These are phyloP conservation scores for Actinostola sp. DNA, from an alignment of 92 coral and sea anemone genomes.

Conservation along the genomic window DNA sequence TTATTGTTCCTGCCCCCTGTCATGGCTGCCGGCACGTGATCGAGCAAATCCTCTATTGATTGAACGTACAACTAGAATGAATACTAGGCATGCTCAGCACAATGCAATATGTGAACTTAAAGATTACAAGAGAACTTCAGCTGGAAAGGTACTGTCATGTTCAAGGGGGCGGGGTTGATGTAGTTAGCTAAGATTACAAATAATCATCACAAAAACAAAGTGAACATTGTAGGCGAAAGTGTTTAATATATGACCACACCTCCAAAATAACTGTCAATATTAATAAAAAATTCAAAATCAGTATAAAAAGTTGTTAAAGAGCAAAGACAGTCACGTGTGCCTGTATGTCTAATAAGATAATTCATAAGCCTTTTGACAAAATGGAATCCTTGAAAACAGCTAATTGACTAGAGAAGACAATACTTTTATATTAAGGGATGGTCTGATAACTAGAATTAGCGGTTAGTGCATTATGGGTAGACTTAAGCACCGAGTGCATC, in stretches of 20 bases:
- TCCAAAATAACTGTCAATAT: slow-evolving; percentile 38
- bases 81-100: not conserved
- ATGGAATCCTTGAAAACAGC: slow-evolving; percentile 6
- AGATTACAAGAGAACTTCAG: too few relatives aligned
- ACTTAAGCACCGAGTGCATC: slow-evolving; percentile 21
- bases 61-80: not conserved
- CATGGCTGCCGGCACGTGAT: too few relatives aligned
- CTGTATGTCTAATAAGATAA: slow-evolving; percentile 21
- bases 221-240: slow-evolving; percentile 30
- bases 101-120: too few relatives aligned
- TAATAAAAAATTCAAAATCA: slow-evolving; percentile 43
- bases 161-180: too few relatives aligned
- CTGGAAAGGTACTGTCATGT: too few relatives aligned
- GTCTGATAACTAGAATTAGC: slow-evolving; percentile 6
- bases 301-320: slow-evolving; percentile 37
- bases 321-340: slow-evolving; percentile 4
- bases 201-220: not conserved
- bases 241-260: slow-evolving; percentile 42
- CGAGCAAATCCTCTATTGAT: too few relatives aligned
- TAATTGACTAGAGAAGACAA: slow-evolving; percentile 12
- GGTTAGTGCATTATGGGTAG: slow-evolving; percentile 31
- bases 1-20: too few relatives aligned
- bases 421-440: slow-evolving; percentile 6
- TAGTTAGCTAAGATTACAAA: not conserved
- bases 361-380: slow-evolving; percentile 16